Evolutionary conservation across 2,797 vertebrate species (phyloP), one percentile per base, ranked within the genome.

Genomic region (Cryptoprocta ferox): DNA sequence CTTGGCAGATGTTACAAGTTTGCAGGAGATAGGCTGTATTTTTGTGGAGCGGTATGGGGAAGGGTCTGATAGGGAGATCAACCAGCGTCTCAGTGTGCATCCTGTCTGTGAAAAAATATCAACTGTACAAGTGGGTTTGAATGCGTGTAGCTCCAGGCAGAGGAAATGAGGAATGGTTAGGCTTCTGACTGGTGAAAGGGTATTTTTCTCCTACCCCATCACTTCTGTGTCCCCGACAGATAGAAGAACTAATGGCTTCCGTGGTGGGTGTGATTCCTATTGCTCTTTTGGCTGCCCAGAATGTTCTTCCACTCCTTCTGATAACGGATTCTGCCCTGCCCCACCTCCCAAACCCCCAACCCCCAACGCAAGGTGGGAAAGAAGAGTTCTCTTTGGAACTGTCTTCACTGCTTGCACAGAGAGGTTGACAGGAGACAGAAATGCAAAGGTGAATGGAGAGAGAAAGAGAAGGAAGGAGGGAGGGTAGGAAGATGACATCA

Each of bases 351-450:
- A n/a, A n/a, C 42, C 2, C 14, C 50, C 15, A 1, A 1, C 50
- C 50, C 3, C 2, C 19, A 56, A 6, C 76, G 26, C 21, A 18
- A 3, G 19, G 56, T 26, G 32, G 68, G 35, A 91, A 95, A 89
- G 80, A 42, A 78, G 28, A 59, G 68, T 73, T 80, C 92, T 94
- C 92, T 94, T 65, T 89, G 56, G 48, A 14, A 7, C 32, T 70
- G 4, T n/a, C 56, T 80, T 91, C 39, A 16, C 68, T 26, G 19
- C n/a, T 50, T 78, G 50, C 14, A 26, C 9, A 4, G 16, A 89
- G 30, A 75, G 11, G 14, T 42, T 45, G 66, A 81, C 3, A 39
- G 24, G 79, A 87, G 87, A 42, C 61, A 90, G 16, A 76, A 68
- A 59, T 48, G 75, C 48, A 68, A 37, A 73, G 32, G 19, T 71